Evolutionary conservation across 1,140 invertebrate species (phyloP).

Genomic region (Drosophila tropicalis): DNA sequence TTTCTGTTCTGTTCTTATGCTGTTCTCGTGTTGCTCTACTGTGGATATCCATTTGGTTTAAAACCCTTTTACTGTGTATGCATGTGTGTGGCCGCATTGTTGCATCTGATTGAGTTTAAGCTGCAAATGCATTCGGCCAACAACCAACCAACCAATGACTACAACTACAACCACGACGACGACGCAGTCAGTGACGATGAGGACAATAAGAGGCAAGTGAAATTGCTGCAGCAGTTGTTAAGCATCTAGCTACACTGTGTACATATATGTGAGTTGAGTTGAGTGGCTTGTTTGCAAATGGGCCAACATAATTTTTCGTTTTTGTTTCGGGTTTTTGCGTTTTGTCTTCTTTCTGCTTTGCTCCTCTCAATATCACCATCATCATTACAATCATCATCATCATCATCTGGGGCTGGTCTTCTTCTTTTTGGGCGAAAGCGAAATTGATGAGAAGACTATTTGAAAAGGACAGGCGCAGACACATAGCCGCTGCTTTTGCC

Average conservation of each 20-base stretch:
- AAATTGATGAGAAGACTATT: constrained; percentile 65
- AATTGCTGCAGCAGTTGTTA: constrained; percentile 48
- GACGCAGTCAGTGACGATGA: background rate
- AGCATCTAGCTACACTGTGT: constrained; percentile 24
- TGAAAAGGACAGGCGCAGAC: constrained; percentile 54
- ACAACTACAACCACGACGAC: constrained; percentile 1
- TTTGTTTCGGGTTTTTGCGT: constrained; percentile 34
- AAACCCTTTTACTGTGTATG: constrained; percentile 31
- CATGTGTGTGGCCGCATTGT: constrained; percentile 46
- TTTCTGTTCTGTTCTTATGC: constrained; percentile 27
- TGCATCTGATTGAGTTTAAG: constrained; percentile 72
- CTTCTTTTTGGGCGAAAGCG: background rate
- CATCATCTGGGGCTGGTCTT: constrained; percentile 15
- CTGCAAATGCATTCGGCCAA: constrained; percentile 47
- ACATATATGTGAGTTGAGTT: constrained; percentile 11
- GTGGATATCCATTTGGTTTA: constrained; percentile 38
- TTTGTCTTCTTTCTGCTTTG: background rate
- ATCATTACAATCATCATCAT: constrained; percentile 18
- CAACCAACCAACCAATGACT: constrained; percentile 14
- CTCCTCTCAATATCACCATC: background rate
- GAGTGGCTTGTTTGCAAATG: constrained; percentile 77
- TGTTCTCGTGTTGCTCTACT: constrained; percentile 9
- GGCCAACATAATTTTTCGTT: constrained; percentile 68
- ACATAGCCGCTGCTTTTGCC: constrained; percentile 37
- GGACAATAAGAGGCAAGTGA: constrained; percentile 37